Evolutionary conservation across 2,888 invertebrate genomes (phyloP), one percentile per base, ranked within the genome.

Genomic region (Alsophila aescularia): DNA sequence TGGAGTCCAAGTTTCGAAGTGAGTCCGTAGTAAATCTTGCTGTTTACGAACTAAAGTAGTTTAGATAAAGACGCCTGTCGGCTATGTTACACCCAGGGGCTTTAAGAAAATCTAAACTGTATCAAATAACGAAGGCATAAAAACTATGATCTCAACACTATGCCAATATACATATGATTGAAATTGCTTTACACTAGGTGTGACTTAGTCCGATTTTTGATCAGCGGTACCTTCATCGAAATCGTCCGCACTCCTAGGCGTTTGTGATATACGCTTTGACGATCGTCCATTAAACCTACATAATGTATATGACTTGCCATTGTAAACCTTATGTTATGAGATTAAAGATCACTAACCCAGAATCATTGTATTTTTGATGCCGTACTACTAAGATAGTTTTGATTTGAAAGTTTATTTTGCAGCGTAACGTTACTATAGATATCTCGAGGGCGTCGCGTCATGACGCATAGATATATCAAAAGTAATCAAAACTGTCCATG

Each of bases 211-310:
- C 16, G 55, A 45, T 24, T n/a, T 2, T 50, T 39, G 40, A 35
- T 29, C 55, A 40, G 50, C 55, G 55, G 49, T 40, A 40, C 54
- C 41, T 41, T 36, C 42, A 48, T 43, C 44, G 50, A 50, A 48
- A 53, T 58, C 59, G 51, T 51, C 48, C 37, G 47, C 45, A 41
- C 54, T 59, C 60, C 60, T 60, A 64, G 81, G 85, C 82, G 79
- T 80, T 85, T 82, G 88, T 87, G 86, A 89, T 88, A 90, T 89
- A 89, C 90, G 90, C 90, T 91, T 82, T 83, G 83, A 83, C 74
- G 77, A 86, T 87, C 90, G 90, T 90, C 90, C 90, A 90, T 81
- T 77, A 73, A 77, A 77, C 78, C 76, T 79, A 55, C 55, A 56
- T 56, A 41, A 70, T 74, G 67, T 76, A 72, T 69, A 73, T 67